These are phyloP conservation scores for Ctena decussata DNA, from an alignment of 2,888 invertebrate species.

Conservation along the genomic window DNA sequence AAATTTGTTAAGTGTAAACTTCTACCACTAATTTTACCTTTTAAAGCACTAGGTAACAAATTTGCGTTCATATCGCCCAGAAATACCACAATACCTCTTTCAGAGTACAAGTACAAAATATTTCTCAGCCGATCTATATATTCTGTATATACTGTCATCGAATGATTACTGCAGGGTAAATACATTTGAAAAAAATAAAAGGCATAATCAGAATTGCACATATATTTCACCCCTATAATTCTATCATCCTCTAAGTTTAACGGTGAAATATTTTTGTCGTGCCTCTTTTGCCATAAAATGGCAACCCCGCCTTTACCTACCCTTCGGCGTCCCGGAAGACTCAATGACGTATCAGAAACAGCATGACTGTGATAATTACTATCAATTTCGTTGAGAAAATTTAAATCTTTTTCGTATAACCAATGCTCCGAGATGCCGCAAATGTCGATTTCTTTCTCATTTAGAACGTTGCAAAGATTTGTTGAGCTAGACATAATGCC, in stretches of 20 bases:
- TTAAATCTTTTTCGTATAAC: slow-evolving; percentile 8
- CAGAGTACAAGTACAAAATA: neutral
- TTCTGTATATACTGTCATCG: neutral
- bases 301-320: slow-evolving; percentile 28
- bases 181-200: neutral
- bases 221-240: neutral
- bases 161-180: neutral
- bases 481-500: slow-evolving; percentile 12
- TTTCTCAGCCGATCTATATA: neutral
- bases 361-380: neutral
- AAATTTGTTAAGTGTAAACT: neutral
- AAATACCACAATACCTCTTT: slow-evolving; percentile 1
- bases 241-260: neutral
- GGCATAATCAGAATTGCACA: neutral
- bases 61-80: slow-evolving; percentile 10
- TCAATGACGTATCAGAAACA: neutral
- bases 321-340: neutral
- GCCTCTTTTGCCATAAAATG: slow-evolving; percentile 20
- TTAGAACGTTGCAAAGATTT: neutral
- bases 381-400: slow-evolving; percentile 1
- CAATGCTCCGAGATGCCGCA: slow-evolving; percentile 25
- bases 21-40: neutral
- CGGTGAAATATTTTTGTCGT: neutral
- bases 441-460: neutral
- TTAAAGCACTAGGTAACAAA: neutral